Conservation (phyloP, 2,113 vertebrate species). For the Erythrocebus patas region DNA sequence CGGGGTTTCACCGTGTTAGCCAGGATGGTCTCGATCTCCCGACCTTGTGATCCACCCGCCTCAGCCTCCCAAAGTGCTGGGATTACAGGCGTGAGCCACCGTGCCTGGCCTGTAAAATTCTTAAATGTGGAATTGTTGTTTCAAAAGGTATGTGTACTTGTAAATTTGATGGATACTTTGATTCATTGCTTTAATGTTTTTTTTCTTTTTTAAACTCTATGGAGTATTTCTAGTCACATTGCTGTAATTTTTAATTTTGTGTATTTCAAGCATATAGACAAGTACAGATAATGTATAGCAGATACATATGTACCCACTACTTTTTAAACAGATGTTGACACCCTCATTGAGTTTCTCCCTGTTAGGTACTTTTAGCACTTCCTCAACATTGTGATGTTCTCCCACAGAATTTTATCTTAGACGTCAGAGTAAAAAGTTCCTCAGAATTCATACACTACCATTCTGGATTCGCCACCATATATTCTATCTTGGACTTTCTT, state of each 20-base stretch:
- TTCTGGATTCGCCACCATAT: background rate
- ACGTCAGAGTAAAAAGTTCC: background rate
- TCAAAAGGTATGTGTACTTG: background rate
- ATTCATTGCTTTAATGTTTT: conserved; percentile 1
- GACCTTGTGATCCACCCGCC: no score
- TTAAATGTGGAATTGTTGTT: conserved; percentile 2
- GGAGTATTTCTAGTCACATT: background rate
- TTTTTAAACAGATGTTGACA: background rate
- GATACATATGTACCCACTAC: background rate
- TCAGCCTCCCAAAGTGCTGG: no score
- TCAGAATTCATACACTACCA: background rate
- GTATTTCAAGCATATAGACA: conserved; percentile 13
- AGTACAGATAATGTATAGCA: background rate
- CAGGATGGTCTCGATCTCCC: no score
- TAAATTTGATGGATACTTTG: conserved; percentile 2
- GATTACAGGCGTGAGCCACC: no score
- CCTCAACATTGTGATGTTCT: background rate
- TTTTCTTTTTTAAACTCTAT: background rate
- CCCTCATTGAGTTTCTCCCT: background rate
- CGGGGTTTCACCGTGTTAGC: no score
- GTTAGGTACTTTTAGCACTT: background rate
- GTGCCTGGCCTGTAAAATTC: background rate
- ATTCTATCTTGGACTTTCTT: background rate
- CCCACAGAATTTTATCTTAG: background rate
- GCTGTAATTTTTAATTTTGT: background rate